Conservation (phyloP, 2,888 invertebrate species). For the Agonopterix arenella region DNA sequence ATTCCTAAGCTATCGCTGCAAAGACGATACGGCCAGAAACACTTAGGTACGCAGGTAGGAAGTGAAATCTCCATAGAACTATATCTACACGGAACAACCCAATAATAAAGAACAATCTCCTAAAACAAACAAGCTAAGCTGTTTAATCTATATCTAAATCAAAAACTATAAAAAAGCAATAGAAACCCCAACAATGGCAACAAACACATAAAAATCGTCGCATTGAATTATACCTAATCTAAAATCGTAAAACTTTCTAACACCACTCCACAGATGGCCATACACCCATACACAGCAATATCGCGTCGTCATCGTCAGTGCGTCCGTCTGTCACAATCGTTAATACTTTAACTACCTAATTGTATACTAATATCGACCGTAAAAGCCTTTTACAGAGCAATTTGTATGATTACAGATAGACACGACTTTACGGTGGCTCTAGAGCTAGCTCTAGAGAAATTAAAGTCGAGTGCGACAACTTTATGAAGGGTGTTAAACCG, state of each 20-base stretch:
- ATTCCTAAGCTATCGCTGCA: too few species aligned
- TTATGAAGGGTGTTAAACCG: neutral
- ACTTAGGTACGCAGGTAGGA: too few species aligned
- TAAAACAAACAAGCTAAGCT: too few species aligned
- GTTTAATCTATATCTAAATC: too few species aligned
- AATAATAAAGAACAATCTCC: too few species aligned
- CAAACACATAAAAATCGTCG: too few species aligned
- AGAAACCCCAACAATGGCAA: too few species aligned
- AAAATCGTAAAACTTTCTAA: slow-evolving; percentile 7
- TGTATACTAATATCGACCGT: slow-evolving; percentile 30
- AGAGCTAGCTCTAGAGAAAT: neutral
- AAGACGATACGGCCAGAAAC: too few species aligned
- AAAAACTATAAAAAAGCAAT: too few species aligned
- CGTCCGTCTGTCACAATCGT: slow-evolving; percentile 27
- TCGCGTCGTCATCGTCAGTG: slow-evolving; percentile 28
- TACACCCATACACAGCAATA: slow-evolving; percentile 22
- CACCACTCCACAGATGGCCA: slow-evolving; percentile 16
- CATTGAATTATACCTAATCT: too few species aligned
- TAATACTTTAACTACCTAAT: slow-evolving; percentile 42
- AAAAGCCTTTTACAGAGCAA: slow-evolving; percentile 37
- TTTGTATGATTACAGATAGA: slow-evolving; percentile 35
- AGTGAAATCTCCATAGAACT: too few species aligned
- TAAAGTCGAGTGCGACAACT: neutral
- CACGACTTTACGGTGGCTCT: neutral
- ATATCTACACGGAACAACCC: too few species aligned